Evolutionary conservation across 2,797 vertebrate species (phyloP).

Genomic region (Clarias fuscus): DNA sequence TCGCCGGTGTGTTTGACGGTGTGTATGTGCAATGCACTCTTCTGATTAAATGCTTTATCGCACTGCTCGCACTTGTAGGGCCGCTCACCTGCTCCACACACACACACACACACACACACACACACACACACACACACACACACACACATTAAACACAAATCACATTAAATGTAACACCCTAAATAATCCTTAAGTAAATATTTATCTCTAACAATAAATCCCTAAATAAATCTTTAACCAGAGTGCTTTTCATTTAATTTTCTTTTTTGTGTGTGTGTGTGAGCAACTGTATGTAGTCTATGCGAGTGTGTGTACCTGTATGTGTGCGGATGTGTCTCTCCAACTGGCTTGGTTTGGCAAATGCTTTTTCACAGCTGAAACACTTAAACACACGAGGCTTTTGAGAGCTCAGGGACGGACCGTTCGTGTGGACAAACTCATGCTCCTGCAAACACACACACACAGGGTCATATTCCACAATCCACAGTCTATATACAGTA

Average conservation of each 20-base stretch:
- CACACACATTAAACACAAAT: background rate
- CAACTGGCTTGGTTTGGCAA: slow-evolving; percentile 96
- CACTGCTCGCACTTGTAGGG: slow-evolving; percentile 91
- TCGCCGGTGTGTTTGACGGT: slow-evolving; percentile 98
- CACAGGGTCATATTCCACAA: background rate
- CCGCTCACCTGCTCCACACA: slow-evolving; percentile 81
- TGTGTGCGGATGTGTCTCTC: slow-evolving; percentile 96
- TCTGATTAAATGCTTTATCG: slow-evolving; percentile 99
- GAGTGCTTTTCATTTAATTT: background rate
- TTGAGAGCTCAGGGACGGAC: slow-evolving; percentile 90
- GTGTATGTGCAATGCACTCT: slow-evolving; percentile 97
- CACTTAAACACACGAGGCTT: slow-evolving; percentile 92
- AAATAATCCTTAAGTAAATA: no score
- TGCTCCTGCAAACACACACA: slow-evolving; percentile 80
- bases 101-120: slow-evolving; percentile 16
- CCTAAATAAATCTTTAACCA: background rate
- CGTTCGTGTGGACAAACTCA: slow-evolving; percentile 90
- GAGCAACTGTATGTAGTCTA: background rate
- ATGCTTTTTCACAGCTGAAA: slow-evolving; percentile 90
- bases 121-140: slow-evolving; percentile 12
- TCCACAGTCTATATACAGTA: background rate
- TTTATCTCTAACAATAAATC: background rate
- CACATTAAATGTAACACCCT: background rate
- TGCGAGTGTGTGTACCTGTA: slow-evolving; percentile 79
- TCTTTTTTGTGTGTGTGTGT: background rate